Evolutionary conservation across 2,113 vertebrate genomes (phyloP), one percentile per base, ranked within the genome.

Genomic region (Maccullochella peelii): DNA sequence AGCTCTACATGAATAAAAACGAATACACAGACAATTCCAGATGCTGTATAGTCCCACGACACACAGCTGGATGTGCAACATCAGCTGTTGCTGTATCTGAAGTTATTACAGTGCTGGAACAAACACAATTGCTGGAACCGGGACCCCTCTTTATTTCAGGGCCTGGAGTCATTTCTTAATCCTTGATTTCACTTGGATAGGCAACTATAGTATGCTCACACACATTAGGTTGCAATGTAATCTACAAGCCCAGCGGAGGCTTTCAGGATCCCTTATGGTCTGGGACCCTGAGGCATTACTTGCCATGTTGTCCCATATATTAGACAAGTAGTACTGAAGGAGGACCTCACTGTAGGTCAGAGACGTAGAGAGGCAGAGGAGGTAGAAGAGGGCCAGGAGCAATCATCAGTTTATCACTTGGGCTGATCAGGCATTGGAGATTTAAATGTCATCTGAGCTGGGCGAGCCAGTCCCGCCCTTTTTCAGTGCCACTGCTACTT

Each of bases 51-150:
- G 38, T 49, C 47, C 49, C 62, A 44, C 54, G 27, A 12, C 20
- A 47, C 62, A 73, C 65, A 85, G 72, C 83, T 86, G 72, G 33
- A 80, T 83, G 21, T 71, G 58, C 1, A 58, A 67, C 33, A 77
- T 27, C 52, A 88, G 83, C 61, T 77, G 54, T 47, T 54, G 21
- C n/a, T 71, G 47, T 73, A 54, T 49, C 40, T 42, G 12, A 57
- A 7, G 62, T n/a, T 18, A 67, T 58, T 68, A 1, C 15, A 55
- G 36, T 65, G 12, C 18, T 61, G 10, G 8, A 30, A 54, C 33
- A 44, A 50, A 59, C 15, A 57, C 0, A 54, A 40, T 50, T 21
- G 20, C 38, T 44, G 33, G 49, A 62, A 21, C n/a, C 73, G 30
- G 38, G 33, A 18, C 44, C 50, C n/a, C 0, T 49, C 44, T n/a